Evolutionary conservation across 2,888 invertebrate species (phyloP), one percentile per base, ranked within the genome.

Genomic region (Ephialtes manifestator): DNA sequence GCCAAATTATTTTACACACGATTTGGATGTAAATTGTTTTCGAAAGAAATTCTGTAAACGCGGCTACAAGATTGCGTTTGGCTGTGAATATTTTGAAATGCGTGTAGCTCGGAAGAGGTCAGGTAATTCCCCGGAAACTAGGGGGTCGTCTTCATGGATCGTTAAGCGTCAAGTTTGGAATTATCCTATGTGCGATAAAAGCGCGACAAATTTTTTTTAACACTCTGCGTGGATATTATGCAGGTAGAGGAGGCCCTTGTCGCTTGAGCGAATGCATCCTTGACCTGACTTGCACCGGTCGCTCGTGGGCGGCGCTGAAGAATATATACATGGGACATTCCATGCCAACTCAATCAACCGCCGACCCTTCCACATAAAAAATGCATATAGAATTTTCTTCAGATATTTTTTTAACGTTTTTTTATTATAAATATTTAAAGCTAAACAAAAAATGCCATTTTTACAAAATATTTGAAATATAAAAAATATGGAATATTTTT

Each of bases 191-290:
- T 13, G 13, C 43, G 43, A 43, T 43, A 43, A 13, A 43, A 48
- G 13, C 18, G n/a, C 15, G 51, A 51, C n/a, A 51, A n/a, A 51
- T 51, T 51, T 51, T 51, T 51, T 51, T 53, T 53, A 67, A 43
- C 51, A 67, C 15, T 24, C 2, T 55, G 67, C 35, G 55, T 68
- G 53, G 35, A 7, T 31, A 15, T 13, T 63, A 53, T 51, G 53
- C 63, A 31, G 46, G 60, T 51, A 71, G 46, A 43, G n/a, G 46
- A 43, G n/a, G n/a, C 24, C 46, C 58, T 75, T 60, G 68, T 71
- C 75, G 75, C 75, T 80, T 24, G 80, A 60, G 67, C 68, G 78
- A 65, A 18, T 51, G 18, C 39, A 74, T 67, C 83, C 83, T 83
- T 78, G 83, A 83, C 72, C 78, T 67, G 76, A 43, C 35, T 60